These are phyloP conservation scores for Lepus townsendii DNA, from an alignment of 2,797 vertebrate species.

Conservation along the genomic window DNA sequence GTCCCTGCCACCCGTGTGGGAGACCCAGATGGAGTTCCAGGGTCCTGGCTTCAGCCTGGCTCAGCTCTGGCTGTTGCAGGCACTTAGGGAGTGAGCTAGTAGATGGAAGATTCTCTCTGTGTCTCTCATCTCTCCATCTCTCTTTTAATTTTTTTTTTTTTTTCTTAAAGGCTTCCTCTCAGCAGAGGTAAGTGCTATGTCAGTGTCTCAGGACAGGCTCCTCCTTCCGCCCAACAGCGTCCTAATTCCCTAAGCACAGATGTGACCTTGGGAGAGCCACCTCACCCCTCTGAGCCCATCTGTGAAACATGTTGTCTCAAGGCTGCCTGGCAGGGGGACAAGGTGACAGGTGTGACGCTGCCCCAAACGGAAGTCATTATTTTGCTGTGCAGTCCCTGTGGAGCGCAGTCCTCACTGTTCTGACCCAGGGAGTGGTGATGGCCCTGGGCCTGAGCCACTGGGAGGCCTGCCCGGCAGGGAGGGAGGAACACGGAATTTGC, in stretches of 20 bases:
- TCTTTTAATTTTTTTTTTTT: too few relatives aligned
- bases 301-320: background rate
- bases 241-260: background rate
- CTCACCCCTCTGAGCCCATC: background rate
- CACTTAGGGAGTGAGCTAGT: too few relatives aligned
- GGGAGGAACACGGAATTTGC: background rate
- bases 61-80: too few relatives aligned
- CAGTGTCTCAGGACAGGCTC: background rate
- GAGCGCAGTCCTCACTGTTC: background rate
- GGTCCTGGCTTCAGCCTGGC: too few relatives aligned
- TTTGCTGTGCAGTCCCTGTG: background rate
- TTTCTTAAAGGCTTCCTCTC: background rate
- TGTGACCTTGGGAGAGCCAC: background rate
- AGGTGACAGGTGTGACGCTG: background rate
- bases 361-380: background rate
- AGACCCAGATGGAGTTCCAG: too few relatives aligned
- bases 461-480: background rate
- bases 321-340: background rate
- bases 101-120: too few relatives aligned
- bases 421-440: background rate
- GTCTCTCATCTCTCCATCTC: too few relatives aligned
- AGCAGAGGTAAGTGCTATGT: accelerated
- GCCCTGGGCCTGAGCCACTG: background rate
- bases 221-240: background rate
- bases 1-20: too few relatives aligned